Evolutionary conservation across 30 jellyfish, hydroid and myxozoan genomes (phyloP), one percentile per base, ranked within the genome.

Genomic region (Turritopsis dohrnii): DNA sequence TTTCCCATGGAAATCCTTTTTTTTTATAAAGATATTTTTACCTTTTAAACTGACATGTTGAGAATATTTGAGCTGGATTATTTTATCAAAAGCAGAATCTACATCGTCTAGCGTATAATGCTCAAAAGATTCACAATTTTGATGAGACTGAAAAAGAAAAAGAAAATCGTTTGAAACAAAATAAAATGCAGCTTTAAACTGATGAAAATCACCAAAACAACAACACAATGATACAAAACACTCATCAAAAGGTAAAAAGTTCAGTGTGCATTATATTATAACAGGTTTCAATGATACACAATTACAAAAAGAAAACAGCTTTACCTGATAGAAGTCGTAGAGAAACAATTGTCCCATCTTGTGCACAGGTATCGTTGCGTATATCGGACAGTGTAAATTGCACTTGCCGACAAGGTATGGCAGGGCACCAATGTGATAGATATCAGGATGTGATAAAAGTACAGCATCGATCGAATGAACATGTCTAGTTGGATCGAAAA

Each of bases 331-430:
- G 71, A 94, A 88, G 80, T 94, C 99, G 71, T 94, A 94, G 90
- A 94, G 82, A 74, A 94, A 94, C 99, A 94, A 88, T 65, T 94
- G 99, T 8, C 99, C 99, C 99, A 94, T 94, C 77, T 94, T 94
- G 87, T 88, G 84, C 21, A 94, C 99, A 1, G 99, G 99, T 30
- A 94, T 94, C 22, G 99, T 94, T 72, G 99, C 99, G 79, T 94
- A 94, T 20, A 94, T 84, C 7, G 96, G 96, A 52, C 99, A 94
- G 60, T 82, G 82, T 85, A 94, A 83, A 66, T 89, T 91, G 73
- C 96, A 94, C 41, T 94, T 94, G 29, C 99, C 99, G 82, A 94
- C 84, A 8, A 94, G 89, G 77, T 94, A 89, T 24, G 99, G 99
- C 52, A 94, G 90, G 1, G 99, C 99, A 74, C 99, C 99, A 75